Percentiles rank a stretch among this genome's conserved stretches.
phyloP scores from a whole-genome alignment of 2,888 invertebrate genomes.

The Mesochorus sp. region DNA sequence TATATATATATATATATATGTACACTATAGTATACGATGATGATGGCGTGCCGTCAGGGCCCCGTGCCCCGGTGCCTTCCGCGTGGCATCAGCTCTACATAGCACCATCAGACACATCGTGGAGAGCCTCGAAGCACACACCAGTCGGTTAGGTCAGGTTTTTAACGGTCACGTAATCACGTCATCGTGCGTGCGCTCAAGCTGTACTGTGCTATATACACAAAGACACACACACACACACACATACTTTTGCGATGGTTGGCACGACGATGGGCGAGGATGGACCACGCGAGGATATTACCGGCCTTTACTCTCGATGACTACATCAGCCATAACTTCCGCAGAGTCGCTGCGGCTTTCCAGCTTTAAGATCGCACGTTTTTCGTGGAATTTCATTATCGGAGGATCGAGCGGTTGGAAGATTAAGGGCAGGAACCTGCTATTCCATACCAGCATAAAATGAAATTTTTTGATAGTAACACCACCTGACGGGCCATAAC shows the following conservation, averaged over 20 bases:
- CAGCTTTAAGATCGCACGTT: too few relatives aligned
- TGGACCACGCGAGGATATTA: slow-evolving; percentile 75
- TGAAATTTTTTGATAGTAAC: too few relatives aligned
- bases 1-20: background rate
- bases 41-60: slow-evolving; percentile 71
- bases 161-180: slow-evolving; percentile 79
- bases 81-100: slow-evolving; percentile 63
- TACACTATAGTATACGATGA: slow-evolving; percentile 24
- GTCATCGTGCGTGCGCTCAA: slow-evolving; percentile 76
- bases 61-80: slow-evolving; percentile 64
- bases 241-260: slow-evolving; percentile 44
- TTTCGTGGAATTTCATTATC: too few relatives aligned
- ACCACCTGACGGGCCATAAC: too few relatives aligned
- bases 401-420: too few relatives aligned
- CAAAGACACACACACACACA: background rate
- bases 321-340: background rate
- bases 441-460: too few relatives aligned
- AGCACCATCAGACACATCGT: slow-evolving; percentile 51
- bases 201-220: slow-evolving; percentile 28
- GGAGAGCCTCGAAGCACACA: slow-evolving; percentile 47
- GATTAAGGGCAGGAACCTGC: too few relatives aligned
- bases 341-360: too few relatives aligned
- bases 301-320: slow-evolving; percentile 13
- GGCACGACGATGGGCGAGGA: slow-evolving; percentile 59
- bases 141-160: slow-evolving; percentile 78